Evolutionary conservation across 2,113 vertebrate genomes (phyloP), one percentile per base, ranked within the genome.

Genomic region (Danio rerio): DNA sequence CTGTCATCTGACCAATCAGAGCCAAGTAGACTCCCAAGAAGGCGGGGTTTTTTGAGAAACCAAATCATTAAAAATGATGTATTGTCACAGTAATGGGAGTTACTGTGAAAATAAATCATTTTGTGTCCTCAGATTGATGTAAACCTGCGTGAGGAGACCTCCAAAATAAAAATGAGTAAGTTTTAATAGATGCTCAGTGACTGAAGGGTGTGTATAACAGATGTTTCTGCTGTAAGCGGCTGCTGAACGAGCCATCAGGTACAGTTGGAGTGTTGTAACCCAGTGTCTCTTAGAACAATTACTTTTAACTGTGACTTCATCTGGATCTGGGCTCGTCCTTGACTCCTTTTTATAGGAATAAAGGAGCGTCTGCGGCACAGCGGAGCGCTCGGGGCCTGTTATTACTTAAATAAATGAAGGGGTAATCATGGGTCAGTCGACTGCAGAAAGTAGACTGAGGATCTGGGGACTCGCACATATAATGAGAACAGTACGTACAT

Each of bases 401-500:
- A 92, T 94, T 96, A 94, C 94, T 97, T 96, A 96, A 95, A 94
- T 95, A 95, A 90, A 95, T 95, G 94, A 93, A 90, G 91, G 87
- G 92, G 91, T 94, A 95, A 95, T 94, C 93, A 94, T 91, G 88
- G 88, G 88, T 90, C 88, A 88, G 90, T 93, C 88, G 89, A 91
- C 88, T 94, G 89, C 89, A 82, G 85, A 89, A 90, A 87, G 56
- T 88, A 77, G 92, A 92, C 92, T 91, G 92, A 92, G 93, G 93
- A 92, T 91, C 88, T 91, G 83, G 89, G 61, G 52, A 72, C 86
- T 89, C 56, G 89, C 10, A 6, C 2, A 2, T 31, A n/a, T 80
- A 82, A 84, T 40, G 88, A 69, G 91, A 93, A 93, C 93, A 93
- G 93, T 92, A 93, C 93, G 92, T 94, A 93, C 94, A 94, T 55